Conservation (phyloP, 64 coral and sea anemone species). For the Dendronephthya gigantea region DNA sequence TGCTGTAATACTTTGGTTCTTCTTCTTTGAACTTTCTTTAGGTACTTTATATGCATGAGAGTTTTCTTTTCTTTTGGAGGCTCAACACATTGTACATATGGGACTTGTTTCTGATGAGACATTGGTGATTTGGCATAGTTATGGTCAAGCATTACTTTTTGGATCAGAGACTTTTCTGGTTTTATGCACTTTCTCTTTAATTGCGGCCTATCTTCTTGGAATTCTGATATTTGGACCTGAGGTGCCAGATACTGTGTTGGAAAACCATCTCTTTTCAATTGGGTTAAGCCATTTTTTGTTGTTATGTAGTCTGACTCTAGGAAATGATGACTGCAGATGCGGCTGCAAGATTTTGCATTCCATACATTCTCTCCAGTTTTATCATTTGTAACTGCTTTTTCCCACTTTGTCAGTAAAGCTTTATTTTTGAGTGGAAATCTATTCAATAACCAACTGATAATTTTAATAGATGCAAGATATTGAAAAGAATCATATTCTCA, state of each 20-base stretch:
- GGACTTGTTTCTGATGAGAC: background rate
- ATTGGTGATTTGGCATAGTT: background rate
- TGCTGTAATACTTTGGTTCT: background rate
- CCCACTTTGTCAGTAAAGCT: background rate
- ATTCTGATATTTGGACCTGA: background rate
- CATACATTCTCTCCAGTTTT: background rate
- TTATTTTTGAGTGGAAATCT: background rate
- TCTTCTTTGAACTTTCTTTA: background rate
- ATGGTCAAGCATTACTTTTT: background rate
- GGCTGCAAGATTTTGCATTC: background rate
- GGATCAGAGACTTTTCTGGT: background rate
- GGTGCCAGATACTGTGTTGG: background rate
- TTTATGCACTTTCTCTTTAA: background rate
- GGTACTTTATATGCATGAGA: background rate
- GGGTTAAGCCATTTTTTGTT: background rate
- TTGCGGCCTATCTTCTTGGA: background rate
- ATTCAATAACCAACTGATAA: background rate
- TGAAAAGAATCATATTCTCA: background rate
- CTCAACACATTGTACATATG: background rate
- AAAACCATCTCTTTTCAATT: constrained; percentile 5
- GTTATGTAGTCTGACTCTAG: background rate
- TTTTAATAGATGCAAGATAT: background rate
- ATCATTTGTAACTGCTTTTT: background rate
- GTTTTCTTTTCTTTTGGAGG: constrained; percentile 10
- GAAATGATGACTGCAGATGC: constrained; percentile 2